Conservation (phyloP, 2,113 vertebrate genomes). For the Clarias macrocephalus region DNA sequence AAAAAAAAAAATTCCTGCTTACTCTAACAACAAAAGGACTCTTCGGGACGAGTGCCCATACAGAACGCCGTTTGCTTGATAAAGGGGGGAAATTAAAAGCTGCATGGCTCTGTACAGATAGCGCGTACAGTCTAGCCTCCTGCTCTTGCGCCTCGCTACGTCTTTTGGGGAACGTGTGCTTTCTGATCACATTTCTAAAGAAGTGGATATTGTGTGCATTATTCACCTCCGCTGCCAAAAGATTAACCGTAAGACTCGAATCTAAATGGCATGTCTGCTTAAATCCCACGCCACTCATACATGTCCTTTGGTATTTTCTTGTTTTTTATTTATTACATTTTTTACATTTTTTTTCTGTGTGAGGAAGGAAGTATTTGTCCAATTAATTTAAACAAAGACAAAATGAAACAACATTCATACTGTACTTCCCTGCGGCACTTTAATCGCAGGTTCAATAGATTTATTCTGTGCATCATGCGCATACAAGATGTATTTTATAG, state of each 20-base stretch:
- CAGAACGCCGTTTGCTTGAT: constrained; percentile 37
- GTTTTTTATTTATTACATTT: neutral
- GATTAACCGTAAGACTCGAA: neutral
- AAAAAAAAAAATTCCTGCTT: constrained; percentile 46
- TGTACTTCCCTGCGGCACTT: neutral
- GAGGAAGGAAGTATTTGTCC: constrained; percentile 5
- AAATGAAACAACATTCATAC: neutral
- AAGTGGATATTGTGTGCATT: constrained; percentile 24
- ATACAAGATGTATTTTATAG: constrained; percentile 3
- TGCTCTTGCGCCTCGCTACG: neutral
- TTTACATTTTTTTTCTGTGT: neutral
- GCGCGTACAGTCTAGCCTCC: neutral
- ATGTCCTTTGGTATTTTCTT: neutral
- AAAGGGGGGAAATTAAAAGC: constrained; percentile 49
- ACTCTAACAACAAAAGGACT: constrained; percentile 41
- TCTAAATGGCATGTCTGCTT: constrained; percentile 18
- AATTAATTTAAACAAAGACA: constrained; percentile 7
- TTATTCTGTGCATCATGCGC: neutral
- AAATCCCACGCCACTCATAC: neutral
- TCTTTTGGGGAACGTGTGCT: neutral
- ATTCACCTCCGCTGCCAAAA: constrained; percentile 17
- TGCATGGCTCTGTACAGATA: constrained; percentile 17
- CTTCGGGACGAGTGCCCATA: constrained; percentile 33
- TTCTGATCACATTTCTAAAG: constrained; percentile 32
- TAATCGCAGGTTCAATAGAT: constrained; percentile 13